Conservation (phyloP, 2,888 invertebrate species). For the Morinoia aosen region DNA sequence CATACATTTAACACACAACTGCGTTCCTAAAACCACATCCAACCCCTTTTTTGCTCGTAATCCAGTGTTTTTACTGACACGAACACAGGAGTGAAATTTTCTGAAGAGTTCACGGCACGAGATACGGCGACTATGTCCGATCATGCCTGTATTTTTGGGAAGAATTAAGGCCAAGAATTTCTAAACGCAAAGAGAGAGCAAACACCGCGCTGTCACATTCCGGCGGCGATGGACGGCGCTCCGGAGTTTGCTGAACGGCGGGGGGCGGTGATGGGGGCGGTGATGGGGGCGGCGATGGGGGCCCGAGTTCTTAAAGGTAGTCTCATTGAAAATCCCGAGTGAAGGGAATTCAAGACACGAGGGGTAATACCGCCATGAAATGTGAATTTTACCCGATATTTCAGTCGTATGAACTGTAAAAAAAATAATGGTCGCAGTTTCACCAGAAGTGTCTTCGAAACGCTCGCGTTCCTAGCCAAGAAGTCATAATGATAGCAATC, state of each 20-base stretch:
- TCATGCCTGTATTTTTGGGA: slow-evolving; percentile 30
- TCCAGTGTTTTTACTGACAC: background rate
- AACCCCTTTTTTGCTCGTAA: background rate
- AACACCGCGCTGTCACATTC: slow-evolving; percentile 7
- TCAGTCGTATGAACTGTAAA: background rate
- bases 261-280: background rate
- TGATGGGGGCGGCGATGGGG: background rate
- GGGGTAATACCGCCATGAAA: background rate
- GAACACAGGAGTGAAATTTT: background rate
- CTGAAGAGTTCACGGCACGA: background rate
- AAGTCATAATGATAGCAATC: too few relatives aligned
- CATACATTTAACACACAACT: background rate
- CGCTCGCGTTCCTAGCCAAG: too few relatives aligned
- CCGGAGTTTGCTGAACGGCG: slow-evolving; percentile 13
- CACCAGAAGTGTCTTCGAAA: too few relatives aligned
- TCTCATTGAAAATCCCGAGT: background rate
- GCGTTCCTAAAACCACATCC: background rate
- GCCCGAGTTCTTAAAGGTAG: background rate
- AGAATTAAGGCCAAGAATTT: slow-evolving; percentile 25
- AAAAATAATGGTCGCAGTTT: too few relatives aligned
- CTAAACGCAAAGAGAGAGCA: background rate
- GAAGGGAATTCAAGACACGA: background rate
- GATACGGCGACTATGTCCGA: background rate
- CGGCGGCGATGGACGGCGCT: background rate
- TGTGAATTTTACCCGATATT: background rate